Evolutionary conservation across 1,140 invertebrate genomes (phyloP).

Genomic region (Carposina sasakii): DNA sequence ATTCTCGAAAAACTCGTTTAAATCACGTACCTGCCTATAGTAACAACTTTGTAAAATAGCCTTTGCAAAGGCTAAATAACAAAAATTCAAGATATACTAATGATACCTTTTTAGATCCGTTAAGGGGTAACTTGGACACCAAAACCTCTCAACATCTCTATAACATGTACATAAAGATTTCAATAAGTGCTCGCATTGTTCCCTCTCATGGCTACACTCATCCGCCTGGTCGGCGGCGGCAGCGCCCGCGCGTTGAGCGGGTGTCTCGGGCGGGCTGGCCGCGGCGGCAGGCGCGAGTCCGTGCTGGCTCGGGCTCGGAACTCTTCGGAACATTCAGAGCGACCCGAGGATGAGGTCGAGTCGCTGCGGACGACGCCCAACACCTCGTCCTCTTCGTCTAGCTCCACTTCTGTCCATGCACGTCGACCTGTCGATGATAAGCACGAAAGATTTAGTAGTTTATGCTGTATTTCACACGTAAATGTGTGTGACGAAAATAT

Average conservation of each 20-base stretch:
- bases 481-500: no score
- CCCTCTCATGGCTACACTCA: constrained; percentile 62
- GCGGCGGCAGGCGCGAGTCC: constrained; percentile 53
- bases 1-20: no score
- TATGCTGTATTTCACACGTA: no score
- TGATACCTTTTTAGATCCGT: no score
- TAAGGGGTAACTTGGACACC: no score
- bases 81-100: no score
- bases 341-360: constrained; percentile 44
- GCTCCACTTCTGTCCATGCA: constrained; percentile 51
- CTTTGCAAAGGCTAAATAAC: no score
- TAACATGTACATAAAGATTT: no score
- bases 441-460: no score
- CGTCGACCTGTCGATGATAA: constrained; percentile 50
- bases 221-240: constrained; percentile 35
- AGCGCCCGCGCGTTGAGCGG: constrained; percentile 29
- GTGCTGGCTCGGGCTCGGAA: constrained; percentile 59
- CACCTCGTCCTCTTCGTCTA: constrained; percentile 42
- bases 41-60: no score
- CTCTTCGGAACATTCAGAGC: constrained; percentile 38
- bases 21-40: no score
- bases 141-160: no score
- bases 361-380: constrained; percentile 40
- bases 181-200: constrained; percentile 53
- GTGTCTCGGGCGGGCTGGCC: constrained; percentile 43